These are phyloP conservation scores for Pachydiplax longipennis DNA, from an alignment of 2,888 invertebrate genomes.

Conservation along the genomic window DNA sequence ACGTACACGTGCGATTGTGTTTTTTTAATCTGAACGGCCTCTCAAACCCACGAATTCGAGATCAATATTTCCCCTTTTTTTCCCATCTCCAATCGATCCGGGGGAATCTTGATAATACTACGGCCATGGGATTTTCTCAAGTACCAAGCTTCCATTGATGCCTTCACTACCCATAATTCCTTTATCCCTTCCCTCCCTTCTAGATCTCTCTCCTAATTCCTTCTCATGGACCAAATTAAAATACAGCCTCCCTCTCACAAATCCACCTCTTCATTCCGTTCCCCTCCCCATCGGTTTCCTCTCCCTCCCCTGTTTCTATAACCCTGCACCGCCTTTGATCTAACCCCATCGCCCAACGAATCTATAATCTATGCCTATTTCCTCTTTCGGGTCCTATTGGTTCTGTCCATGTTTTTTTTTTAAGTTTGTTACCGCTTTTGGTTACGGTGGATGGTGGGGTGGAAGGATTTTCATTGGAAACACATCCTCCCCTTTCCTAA, in stretches of 20 bases:
- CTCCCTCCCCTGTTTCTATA: not conserved
- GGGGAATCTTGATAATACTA: slow-evolving; percentile 14
- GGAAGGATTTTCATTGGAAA: not conserved
- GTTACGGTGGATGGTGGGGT: not conserved
- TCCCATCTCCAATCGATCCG: not conserved
- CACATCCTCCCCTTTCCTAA: not conserved
- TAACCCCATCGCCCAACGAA: not conserved
- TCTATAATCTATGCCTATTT: not conserved
- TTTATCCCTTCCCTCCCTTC: not conserved
- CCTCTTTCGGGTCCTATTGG: not conserved
- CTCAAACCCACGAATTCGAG: not conserved
- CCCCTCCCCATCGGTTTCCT: not conserved
- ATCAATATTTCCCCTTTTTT: not conserved
- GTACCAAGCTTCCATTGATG: not conserved
- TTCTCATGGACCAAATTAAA: slow-evolving; percentile 31
- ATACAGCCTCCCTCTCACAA: not conserved
- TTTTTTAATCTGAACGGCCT: no score
- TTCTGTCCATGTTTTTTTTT: not conserved
- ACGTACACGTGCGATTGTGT: no score
- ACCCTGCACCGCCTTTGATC: not conserved
- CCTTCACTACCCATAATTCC: not conserved
- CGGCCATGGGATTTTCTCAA: slow-evolving; percentile 5
- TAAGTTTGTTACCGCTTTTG: not conserved
- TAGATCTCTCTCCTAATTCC: slow-evolving; percentile 23
- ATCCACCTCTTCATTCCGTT: not conserved